Percentiles rank a stretch among this genome's conserved stretches.
Conservation (phyloP, 2,888 invertebrate species). For the Lathronympha strigana region DNA sequence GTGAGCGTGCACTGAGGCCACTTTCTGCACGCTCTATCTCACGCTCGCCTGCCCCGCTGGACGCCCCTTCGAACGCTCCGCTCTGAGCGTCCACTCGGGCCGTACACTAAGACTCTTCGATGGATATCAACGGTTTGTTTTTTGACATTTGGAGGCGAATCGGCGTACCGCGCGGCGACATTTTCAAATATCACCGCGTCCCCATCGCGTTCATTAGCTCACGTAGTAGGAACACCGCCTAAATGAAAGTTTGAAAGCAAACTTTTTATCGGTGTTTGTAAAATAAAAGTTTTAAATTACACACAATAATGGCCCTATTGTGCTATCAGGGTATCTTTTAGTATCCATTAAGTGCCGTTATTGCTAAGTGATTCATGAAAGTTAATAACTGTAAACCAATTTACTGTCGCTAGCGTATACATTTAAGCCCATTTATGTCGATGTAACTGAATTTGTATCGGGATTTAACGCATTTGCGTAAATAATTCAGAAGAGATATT, state of each 20-base stretch:
- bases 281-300: constrained; percentile 20
- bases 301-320: constrained; percentile 10
- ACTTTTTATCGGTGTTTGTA: constrained; percentile 5
- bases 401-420: constrained; percentile 6
- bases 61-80: too few species aligned
- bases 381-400: constrained; percentile 38
- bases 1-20: too few species aligned
- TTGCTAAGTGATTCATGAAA: constrained; percentile 36
- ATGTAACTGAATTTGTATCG: constrained; percentile 9
- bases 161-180: too few species aligned
- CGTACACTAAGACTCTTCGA: too few species aligned
- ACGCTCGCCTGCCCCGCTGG: too few species aligned
- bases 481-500: neutral
- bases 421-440: constrained; percentile 14
- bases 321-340: constrained; percentile 14
- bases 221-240: too few species aligned
- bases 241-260: neutral
- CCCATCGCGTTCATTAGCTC: too few species aligned
- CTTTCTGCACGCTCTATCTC: too few species aligned
- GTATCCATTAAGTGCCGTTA: constrained; percentile 29
- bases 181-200: too few species aligned
- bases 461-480: neutral
- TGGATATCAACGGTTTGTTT: too few species aligned
- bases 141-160: too few species aligned
- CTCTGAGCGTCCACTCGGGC: too few species aligned